phyloP scores from a whole-genome alignment of 2,888 invertebrate genomes.

The Hyposoter didymator region DNA sequence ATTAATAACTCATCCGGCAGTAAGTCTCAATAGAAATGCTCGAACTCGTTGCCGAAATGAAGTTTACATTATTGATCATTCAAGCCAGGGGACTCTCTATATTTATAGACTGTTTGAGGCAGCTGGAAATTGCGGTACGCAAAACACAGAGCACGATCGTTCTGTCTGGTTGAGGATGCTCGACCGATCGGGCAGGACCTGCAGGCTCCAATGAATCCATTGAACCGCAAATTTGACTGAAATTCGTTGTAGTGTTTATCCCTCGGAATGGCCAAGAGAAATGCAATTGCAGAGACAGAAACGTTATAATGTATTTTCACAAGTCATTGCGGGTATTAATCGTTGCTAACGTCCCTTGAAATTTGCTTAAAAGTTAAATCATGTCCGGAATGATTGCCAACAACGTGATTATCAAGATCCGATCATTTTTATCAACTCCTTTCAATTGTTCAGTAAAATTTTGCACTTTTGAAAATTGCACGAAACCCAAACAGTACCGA shows the following conservation, averaged over 20 bases:
- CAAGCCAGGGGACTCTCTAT: not conserved
- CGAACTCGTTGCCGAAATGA: not conserved
- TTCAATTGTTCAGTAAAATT: no score
- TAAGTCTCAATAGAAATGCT: not conserved
- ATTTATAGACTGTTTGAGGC: not conserved
- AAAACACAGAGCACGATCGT: not conserved
- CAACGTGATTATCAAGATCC: not conserved
- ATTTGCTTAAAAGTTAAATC: not conserved
- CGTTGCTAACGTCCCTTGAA: not conserved
- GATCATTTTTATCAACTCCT: not conserved
- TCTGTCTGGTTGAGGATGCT: slow-evolving; percentile 2
- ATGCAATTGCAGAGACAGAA: not conserved
- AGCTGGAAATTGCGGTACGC: slow-evolving; percentile 42
- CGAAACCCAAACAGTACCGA: not conserved
- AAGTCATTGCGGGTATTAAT: not conserved
- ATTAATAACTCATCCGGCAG: not conserved
- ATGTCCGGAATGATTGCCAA: not conserved
- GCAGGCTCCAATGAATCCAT: slow-evolving; percentile 51
- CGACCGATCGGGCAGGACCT: slow-evolving; percentile 7
- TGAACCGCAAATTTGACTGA: slow-evolving; percentile 59
- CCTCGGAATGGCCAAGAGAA: slow-evolving; percentile 35
- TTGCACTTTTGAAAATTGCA: no score
- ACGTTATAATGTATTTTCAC: slow-evolving; percentile 15
- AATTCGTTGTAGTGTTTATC: slow-evolving; percentile 46
- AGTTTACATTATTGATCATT: slow-evolving; percentile 1